Conservation (phyloP, 2,888 invertebrate genomes). For the Euplagia quadripunctaria region DNA sequence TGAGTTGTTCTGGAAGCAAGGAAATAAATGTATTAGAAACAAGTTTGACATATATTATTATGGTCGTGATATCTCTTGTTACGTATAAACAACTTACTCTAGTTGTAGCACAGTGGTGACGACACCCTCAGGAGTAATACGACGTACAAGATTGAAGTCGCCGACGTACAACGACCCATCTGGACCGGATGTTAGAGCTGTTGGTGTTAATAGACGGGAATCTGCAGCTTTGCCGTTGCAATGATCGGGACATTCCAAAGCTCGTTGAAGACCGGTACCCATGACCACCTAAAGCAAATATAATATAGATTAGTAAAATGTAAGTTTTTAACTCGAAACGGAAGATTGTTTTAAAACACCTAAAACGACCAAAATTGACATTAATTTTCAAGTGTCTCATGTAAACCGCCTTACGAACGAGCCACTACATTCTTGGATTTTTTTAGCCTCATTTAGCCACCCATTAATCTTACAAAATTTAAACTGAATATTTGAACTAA, state of each 20-base stretch:
- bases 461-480: too few relatives aligned
- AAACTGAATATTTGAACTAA: too few relatives aligned
- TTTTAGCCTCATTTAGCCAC: too few relatives aligned
- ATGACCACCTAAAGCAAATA: conserved; percentile 92
- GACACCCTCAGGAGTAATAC: conserved; percentile 95
- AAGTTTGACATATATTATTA: not conserved
- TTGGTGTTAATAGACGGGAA: conserved; percentile 95
- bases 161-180: conserved; percentile 99
- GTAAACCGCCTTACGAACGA: too few relatives aligned
- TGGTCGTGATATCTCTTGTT: not conserved
- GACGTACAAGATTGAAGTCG: conserved; percentile 97
- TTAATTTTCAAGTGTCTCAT: too few relatives aligned
- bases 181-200: conserved; percentile 97
- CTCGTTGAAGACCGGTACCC: conserved; percentile 96
- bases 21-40: not conserved
- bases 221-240: conserved; percentile 95
- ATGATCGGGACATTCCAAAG: conserved; percentile 94
- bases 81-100: conserved; percentile 86
- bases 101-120: conserved; percentile 96
- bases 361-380: too few relatives aligned
- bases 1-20: conserved; percentile 94
- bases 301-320: not conserved
- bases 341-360: not conserved
- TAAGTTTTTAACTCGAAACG: not conserved
- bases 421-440: too few relatives aligned